phyloP scores from a whole-genome alignment of 2,888 invertebrate genomes.

The Tipula lateralis region DNA sequence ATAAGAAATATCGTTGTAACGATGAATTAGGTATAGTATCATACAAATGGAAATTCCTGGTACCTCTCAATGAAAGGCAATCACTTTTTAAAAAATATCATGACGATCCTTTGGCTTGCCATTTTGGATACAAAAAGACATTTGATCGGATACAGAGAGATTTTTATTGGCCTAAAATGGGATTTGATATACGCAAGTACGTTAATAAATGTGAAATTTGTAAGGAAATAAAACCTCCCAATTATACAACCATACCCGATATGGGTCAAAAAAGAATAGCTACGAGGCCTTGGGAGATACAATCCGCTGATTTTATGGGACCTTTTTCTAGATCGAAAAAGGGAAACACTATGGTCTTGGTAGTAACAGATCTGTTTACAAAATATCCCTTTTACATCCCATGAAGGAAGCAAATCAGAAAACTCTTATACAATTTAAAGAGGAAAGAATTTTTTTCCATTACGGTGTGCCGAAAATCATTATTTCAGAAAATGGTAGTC shows the following conservation, averaged over 20 bases:
- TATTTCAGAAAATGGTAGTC: constrained; percentile 20
- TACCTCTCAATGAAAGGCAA: no score
- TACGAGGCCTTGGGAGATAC: neutral
- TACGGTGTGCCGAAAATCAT: neutral
- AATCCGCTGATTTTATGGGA: neutral
- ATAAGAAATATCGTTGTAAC: no score
- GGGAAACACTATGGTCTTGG: neutral
- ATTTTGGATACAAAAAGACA: no score
- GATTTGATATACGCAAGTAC: neutral
- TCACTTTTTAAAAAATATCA: no score
- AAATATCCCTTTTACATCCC: neutral
- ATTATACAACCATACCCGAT: no score
- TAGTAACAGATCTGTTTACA: neutral
- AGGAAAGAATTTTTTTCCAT: neutral
- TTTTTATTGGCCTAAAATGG: constrained; percentile 25
- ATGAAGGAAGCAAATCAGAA: neutral
- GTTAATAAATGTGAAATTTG: neutral
- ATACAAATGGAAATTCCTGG: neutral
- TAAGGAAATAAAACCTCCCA: neutral
- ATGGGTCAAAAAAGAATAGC: neutral
- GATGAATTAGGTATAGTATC: no score
- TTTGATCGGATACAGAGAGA: neutral
- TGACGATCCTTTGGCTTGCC: no score
- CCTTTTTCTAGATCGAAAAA: neutral
- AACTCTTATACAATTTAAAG: no score